These are phyloP conservation scores for Ciconia maguari DNA, from an alignment of 2,113 vertebrate species.

Conservation along the genomic window DNA sequence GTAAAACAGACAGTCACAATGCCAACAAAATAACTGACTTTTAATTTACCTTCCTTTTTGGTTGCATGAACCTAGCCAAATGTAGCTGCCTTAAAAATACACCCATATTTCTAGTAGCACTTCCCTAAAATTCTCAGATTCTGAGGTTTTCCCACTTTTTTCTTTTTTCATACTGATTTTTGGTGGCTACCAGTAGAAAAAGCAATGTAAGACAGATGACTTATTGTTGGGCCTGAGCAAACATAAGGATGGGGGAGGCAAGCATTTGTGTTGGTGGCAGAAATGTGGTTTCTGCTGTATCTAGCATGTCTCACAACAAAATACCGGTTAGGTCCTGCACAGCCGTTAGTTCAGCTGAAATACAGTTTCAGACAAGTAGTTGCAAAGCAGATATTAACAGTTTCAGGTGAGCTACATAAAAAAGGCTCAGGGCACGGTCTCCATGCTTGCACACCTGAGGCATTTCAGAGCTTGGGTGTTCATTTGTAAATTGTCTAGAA, in stretches of 20 bases:
- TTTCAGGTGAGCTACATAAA: neutral
- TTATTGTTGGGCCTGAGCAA: neutral
- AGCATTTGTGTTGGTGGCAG: neutral
- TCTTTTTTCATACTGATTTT: neutral
- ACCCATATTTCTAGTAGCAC: neutral
- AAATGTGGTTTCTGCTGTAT: neutral
- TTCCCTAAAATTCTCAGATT: neutral
- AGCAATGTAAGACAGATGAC: neutral
- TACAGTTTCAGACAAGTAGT: neutral
- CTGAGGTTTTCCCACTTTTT: neutral
- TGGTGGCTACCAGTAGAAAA: neutral
- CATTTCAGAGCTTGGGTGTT: neutral
- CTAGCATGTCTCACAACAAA: neutral
- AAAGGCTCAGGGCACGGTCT: neutral
- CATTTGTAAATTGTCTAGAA: neutral
- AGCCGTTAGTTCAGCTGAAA: neutral
- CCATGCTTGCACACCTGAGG: neutral
- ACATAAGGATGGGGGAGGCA: neutral
- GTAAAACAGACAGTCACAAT: neutral
- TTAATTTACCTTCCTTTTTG: neutral
- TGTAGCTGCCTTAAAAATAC: neutral
- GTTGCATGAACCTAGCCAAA: neutral
- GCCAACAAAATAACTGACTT: neutral
- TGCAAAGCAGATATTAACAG: neutral
- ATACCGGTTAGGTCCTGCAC: neutral